Evolutionary conservation across 2,888 invertebrate species (phyloP).

Genomic region (Polydrusus tereticollis): DNA sequence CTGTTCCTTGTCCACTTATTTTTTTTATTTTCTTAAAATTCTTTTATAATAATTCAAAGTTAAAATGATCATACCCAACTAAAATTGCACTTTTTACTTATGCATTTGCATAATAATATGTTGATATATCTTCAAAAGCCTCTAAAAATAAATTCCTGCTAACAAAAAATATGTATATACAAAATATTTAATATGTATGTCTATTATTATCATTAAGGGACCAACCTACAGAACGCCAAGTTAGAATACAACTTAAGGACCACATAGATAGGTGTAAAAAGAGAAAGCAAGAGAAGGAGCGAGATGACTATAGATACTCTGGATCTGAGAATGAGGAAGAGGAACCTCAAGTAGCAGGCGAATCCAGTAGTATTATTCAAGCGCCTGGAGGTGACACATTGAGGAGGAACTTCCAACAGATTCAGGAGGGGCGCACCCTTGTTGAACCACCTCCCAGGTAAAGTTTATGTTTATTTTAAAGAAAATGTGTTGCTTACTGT

Average conservation of each 20-base stretch:
- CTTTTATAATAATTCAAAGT: too few species aligned
- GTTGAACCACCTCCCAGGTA: slow-evolving; percentile 70
- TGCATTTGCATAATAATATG: too few species aligned
- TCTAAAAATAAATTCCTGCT: too few species aligned
- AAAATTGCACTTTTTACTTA: too few species aligned
- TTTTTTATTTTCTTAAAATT: too few species aligned
- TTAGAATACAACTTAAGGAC: slow-evolving; percentile 98
- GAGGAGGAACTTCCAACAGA: slow-evolving; percentile 97
- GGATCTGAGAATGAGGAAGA: slow-evolving; percentile 98
- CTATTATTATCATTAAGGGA: too few species aligned
- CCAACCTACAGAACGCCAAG: slow-evolving; percentile 98
- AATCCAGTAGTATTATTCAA: slow-evolving; percentile 95
- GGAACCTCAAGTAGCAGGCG: slow-evolving; percentile 90
- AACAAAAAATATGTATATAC: too few species aligned
- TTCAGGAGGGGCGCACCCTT: slow-evolving; percentile 85
- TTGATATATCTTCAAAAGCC: too few species aligned
- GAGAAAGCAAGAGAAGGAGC: slow-evolving; percentile 90
- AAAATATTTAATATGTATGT: too few species aligned
- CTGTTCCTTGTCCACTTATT: too few species aligned
- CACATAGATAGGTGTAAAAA: slow-evolving; percentile 98
- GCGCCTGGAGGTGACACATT: slow-evolving; percentile 93
- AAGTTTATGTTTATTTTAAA: background rate
- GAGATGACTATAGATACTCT: slow-evolving; percentile 80
- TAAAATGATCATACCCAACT: too few species aligned
- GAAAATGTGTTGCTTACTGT: background rate